Conservation (phyloP, 2,113 vertebrate species). For the Aptenodytes forsteri region DNA sequence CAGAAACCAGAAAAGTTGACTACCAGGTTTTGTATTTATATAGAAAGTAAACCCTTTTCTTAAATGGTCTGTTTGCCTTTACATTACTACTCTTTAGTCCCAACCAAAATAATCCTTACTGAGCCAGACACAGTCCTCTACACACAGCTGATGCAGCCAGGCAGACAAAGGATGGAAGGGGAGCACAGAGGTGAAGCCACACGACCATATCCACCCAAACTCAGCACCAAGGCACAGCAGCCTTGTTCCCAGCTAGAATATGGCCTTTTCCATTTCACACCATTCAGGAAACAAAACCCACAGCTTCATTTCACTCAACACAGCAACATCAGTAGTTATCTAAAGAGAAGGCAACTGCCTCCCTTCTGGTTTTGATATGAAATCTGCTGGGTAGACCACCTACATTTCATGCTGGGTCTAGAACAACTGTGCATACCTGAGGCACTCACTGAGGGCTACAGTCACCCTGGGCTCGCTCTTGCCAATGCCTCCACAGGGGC, state of each 20-base stretch:
- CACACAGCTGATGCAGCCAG: accelerated
- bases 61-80: neutral
- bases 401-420: neutral
- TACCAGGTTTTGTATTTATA: neutral
- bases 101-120: neutral
- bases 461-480: neutral
- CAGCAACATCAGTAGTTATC: neutral
- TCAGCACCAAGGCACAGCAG: neutral
- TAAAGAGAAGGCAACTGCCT: neutral
- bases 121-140: neutral
- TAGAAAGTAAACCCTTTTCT: neutral
- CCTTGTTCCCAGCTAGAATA: neutral
- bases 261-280: neutral
- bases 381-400: neutral
- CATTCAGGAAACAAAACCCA: neutral
- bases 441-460: neutral
- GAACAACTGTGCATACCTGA: neutral
- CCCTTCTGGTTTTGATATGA: neutral
- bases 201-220: neutral
- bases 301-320: neutral
- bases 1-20: neutral
- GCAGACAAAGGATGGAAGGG: neutral
- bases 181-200: neutral
- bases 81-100: neutral
- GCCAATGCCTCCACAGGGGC: neutral